Percentiles rank a stretch among this genome's conserved stretches.
Conservation (phyloP, 1,140 invertebrate species). For the Camponotus floridanus region DNA sequence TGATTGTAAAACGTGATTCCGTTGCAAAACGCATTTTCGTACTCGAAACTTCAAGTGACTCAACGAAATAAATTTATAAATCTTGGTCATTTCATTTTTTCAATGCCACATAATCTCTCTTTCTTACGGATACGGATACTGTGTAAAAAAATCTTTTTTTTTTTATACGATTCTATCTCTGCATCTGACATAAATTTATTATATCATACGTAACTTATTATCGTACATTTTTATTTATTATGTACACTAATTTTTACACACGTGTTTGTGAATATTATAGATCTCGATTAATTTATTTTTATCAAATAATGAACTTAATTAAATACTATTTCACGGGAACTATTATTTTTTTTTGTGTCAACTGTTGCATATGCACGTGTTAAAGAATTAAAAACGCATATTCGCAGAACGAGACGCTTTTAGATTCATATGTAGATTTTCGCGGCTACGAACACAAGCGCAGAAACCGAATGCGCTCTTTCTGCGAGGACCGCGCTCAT, state of each 20-base stretch:
- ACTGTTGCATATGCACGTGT: not conserved
- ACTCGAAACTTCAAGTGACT: not conserved
- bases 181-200: not conserved
- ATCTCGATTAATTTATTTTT: too few species aligned
- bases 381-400: not conserved
- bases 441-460: not conserved
- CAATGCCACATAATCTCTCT: not conserved
- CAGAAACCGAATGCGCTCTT: not conserved
- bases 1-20: slow-evolving; percentile 48
- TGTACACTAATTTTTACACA: not conserved
- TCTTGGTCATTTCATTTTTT: slow-evolving; percentile 20
- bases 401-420: not conserved
- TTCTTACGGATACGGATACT: not conserved
- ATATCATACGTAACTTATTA: not conserved
- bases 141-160: not conserved
- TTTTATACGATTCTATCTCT: not conserved
- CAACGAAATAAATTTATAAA: not conserved
- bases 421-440: not conserved
- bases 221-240: not conserved
- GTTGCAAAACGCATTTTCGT: slow-evolving; percentile 28
- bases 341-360: not conserved
- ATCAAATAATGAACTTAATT: too few species aligned
- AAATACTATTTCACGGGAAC: not conserved
- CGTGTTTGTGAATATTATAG: not conserved
- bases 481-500: slow-evolving; percentile 37